Base-by-base conservation (phyloP, 2,797 vertebrate genomes). In the Melanogrammus aeglefinus region DNA sequence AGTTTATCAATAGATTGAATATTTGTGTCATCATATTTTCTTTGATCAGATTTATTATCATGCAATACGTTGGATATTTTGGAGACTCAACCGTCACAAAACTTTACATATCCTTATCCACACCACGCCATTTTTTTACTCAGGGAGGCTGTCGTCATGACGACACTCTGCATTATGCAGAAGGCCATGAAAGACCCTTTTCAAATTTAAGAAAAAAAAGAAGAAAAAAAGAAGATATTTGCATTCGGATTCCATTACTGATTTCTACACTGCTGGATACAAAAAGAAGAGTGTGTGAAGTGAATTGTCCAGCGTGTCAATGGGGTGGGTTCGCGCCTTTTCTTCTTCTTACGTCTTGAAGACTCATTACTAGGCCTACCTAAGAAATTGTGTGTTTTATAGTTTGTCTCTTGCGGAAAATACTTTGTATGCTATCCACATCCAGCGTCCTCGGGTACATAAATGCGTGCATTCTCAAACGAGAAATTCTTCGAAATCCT, bases 181-280 rank as follows among this genome's bases (percentile, higher is more conserved):
- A 6, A 35, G 70, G 29, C 31, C 4, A 82, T 79, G 81, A 76
- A 41, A 76, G 70, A 35, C 13, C 70, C 70, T 35, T 72, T 72
- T 35, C 70, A 72, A 35, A 18, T 35, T 69, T 27, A 35, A 72
- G 13, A 35, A 72, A 72, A 35, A 72, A 16, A 72, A 35, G 9
- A 72, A 1, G 35, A 72, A 72, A 66, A 69, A 69, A 27, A 27
- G 24, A 27, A 33, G 29, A 16, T 72, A 72, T 72, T 72, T 72
- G 70, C 70, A 72, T 72, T 72, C 13, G 70, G 27, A 72, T 72
- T 16, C 70, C 70, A 72, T 72, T 72, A 72, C 13, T 72, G 70
- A 35, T 35, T 14, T 72, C 70, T 72, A 72, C 33, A 8, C 27
- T 35, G 29, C 70, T 69, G 2, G 21, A 24, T 69, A 69, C 7